phyloP scores from a whole-genome alignment of 2,797 vertebrate species.

The Poecilia picta region DNA sequence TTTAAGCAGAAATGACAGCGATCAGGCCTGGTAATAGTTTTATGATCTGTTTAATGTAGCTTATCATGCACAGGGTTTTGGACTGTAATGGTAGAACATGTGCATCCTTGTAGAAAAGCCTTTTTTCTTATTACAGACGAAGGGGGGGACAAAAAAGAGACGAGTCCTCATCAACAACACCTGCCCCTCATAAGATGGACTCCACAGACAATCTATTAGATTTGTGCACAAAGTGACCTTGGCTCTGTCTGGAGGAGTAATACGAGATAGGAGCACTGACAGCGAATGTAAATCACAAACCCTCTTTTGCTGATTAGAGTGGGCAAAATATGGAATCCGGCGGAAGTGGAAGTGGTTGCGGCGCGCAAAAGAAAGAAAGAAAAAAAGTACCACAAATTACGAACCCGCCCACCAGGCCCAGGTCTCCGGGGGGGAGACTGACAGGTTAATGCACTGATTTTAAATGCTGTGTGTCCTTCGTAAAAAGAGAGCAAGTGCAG shows the following conservation, averaged over 20 bases:
- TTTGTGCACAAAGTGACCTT: slow-evolving; percentile 66
- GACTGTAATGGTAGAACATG: slow-evolving; percentile 1
- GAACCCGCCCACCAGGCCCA: slow-evolving; percentile 31
- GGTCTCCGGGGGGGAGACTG: slow-evolving; percentile 42
- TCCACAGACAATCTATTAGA: slow-evolving; percentile 48
- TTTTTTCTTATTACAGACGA: slow-evolving; percentile 8
- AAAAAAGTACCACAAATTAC: slow-evolving; percentile 62
- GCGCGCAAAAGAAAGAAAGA: slow-evolving; percentile 12
- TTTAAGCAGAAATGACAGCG: slow-evolving; percentile 1
- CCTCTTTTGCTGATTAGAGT: slow-evolving; percentile 73
- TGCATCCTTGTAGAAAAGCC: too few relatives aligned
- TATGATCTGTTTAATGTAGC: slow-evolving; percentile 5
- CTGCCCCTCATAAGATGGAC: slow-evolving; percentile 25
- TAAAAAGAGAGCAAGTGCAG: slow-evolving; percentile 42
- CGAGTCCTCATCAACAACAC: slow-evolving; percentile 26
- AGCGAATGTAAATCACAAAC: slow-evolving; percentile 70
- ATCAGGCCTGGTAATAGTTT: slow-evolving; percentile 1
- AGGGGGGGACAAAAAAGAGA: slow-evolving; percentile 17
- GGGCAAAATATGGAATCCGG: slow-evolving; percentile 54
- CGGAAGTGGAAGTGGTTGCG: slow-evolving; percentile 18
- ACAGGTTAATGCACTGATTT: slow-evolving; percentile 65
- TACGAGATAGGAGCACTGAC: slow-evolving; percentile 47
- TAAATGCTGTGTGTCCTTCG: slow-evolving; percentile 58
- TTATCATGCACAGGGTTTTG: background rate
- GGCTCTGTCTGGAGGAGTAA: slow-evolving; percentile 49